Evolutionary conservation across 2,797 vertebrate genomes (phyloP).

Genomic region (Pipistrellus nathusii): DNA sequence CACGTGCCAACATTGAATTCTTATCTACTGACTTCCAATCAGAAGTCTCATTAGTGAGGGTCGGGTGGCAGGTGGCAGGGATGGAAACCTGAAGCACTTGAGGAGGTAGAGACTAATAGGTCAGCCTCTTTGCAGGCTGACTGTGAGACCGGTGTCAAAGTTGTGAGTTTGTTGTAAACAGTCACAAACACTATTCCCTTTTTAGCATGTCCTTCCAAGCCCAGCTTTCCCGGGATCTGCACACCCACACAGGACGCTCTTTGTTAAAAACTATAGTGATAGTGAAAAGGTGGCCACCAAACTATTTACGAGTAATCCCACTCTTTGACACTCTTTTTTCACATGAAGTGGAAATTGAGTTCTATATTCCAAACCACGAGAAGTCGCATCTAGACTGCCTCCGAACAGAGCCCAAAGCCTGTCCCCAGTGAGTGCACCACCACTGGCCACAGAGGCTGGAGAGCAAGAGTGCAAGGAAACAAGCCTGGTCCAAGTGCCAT

Average conservation of each 20-base stretch:
- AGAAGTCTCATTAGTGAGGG: background rate
- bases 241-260: background rate
- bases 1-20: slow-evolving; percentile 57
- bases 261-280: background rate
- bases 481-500: too few relatives aligned
- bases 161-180: slow-evolving; percentile 12
- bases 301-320: background rate
- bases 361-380: background rate
- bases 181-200: background rate
- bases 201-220: background rate
- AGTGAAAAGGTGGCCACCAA: background rate
- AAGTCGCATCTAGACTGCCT: background rate
- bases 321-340: background rate
- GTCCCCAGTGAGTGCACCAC: background rate
- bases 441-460: background rate
- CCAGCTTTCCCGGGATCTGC: background rate
- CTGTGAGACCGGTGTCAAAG: slow-evolving; percentile 12
- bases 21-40: slow-evolving; percentile 18
- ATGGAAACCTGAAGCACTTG: slow-evolving; percentile 34
- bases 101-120: background rate
- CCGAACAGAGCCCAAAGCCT: slow-evolving; percentile 14
- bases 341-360: background rate
- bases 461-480: background rate
- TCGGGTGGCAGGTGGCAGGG: background rate
- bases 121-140: background rate